phyloP scores from a whole-genome alignment of 2,888 invertebrate species.

The Neoscelio sp. region DNA sequence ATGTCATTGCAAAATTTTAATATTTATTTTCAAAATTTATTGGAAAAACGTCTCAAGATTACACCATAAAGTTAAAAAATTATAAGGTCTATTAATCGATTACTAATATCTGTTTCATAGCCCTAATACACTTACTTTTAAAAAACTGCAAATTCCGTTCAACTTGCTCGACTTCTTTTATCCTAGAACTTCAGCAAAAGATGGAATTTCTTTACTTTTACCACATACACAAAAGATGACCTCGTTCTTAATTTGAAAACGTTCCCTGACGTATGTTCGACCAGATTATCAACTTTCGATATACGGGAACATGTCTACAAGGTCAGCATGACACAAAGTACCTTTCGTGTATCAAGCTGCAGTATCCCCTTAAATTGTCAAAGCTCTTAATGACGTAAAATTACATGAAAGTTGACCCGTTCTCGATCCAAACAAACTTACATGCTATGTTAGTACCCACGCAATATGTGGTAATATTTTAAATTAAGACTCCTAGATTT shows the following conservation, averaged over 20 bases:
- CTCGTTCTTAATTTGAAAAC: constrained; percentile 72
- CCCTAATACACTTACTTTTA: neutral
- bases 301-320: constrained; percentile 47
- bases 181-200: constrained; percentile 9
- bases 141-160: neutral
- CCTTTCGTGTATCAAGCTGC: constrained; percentile 34
- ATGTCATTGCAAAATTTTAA: too few relatives aligned
- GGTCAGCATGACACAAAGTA: constrained; percentile 44
- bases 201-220: constrained; percentile 52
- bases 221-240: constrained; percentile 59
- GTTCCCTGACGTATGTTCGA: constrained; percentile 49
- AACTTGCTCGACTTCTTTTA: too few relatives aligned
- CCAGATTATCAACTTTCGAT: constrained; percentile 68
- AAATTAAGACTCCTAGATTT: too few relatives aligned
- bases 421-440: constrained; percentile 11
- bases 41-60: too few relatives aligned
- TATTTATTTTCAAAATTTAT: too few relatives aligned
- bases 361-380: constrained; percentile 43
- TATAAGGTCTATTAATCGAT: neutral
- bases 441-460: neutral
- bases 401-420: constrained; percentile 41
- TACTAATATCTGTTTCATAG: neutral
- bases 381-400: constrained; percentile 42
- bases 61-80: too few relatives aligned
- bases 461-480: neutral